phyloP scores from a whole-genome alignment of 2,113 vertebrate species.

The Gobio gobio region DNA sequence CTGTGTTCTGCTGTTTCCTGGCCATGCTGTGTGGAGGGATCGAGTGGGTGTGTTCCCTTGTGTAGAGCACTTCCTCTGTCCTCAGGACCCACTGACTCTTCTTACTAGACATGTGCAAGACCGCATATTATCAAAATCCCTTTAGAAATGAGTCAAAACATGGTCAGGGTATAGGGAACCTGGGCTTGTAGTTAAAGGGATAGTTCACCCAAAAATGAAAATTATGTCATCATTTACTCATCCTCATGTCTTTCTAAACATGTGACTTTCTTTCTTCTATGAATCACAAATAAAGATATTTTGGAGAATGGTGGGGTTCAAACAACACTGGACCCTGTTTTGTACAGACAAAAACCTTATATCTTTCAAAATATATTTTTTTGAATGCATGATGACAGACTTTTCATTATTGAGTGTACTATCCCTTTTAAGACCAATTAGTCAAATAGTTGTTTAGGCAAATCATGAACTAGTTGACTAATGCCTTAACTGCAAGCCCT shows the following conservation, averaged over 20 bases:
- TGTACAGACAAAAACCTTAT: not conserved
- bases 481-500: not conserved
- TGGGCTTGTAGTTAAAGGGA: not conserved
- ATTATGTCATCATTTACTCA: not conserved
- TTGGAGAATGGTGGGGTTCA: not conserved
- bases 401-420: not conserved
- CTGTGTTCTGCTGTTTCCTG: conserved; percentile 70
- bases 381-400: not conserved
- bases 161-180: not conserved
- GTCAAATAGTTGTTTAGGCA: not conserved
- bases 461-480: not conserved
- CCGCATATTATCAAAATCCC: not conserved
- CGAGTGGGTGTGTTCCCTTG: conserved; percentile 40
- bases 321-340: not conserved
- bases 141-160: not conserved
- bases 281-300: not conserved
- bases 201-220: not conserved
- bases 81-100: conserved; percentile 4
- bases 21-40: conserved; percentile 65
- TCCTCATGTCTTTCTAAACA: not conserved
- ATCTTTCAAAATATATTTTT: not conserved
- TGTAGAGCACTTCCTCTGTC: conserved; percentile 5
- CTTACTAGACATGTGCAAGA: not conserved
- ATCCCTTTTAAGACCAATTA: not conserved
- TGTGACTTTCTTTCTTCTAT: not conserved